Evolutionary conservation across 2,888 invertebrate genomes (phyloP).

Genomic region (Himalopsyche japonica): DNA sequence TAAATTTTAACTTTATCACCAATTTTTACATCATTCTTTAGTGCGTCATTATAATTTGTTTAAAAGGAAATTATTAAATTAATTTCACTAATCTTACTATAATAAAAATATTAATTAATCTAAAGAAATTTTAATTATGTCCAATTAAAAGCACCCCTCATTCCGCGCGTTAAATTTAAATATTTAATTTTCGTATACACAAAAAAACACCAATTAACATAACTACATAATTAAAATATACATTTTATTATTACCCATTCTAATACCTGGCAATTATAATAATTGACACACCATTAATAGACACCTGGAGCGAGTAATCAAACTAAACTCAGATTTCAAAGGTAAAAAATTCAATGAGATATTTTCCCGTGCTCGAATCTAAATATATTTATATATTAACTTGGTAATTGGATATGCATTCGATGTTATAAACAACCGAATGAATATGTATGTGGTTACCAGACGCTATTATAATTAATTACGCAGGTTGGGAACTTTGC

Average conservation of each 20-base stretch:
- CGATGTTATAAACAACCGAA: conserved; percentile 15
- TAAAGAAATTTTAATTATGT: not conserved
- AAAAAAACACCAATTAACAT: not conserved
- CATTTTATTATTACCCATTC: not conserved
- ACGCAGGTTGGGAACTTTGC: conserved; percentile 10
- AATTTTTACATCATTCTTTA: not conserved
- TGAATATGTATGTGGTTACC: conserved; percentile 26
- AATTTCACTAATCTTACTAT: not conserved
- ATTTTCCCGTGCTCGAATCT: conserved; percentile 15
- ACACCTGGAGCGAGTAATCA: not conserved
- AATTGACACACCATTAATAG: conserved; percentile 7
- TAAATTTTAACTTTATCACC: not conserved
- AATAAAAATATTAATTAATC: not conserved
- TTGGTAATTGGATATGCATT: conserved; percentile 12
- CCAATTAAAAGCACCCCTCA: not conserved
- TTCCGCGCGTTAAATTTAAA: not conserved
- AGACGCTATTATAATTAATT: conserved; percentile 22
- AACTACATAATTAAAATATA: not conserved
- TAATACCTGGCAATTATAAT: not conserved
- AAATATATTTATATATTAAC: not conserved
- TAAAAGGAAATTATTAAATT: not conserved
- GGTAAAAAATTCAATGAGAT: not conserved
- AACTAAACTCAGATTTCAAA: not conserved
- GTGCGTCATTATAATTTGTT: not conserved
- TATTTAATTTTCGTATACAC: not conserved